Evolutionary conservation across 2,113 vertebrate genomes (phyloP).

Genomic region (Apteryx owenii): DNA sequence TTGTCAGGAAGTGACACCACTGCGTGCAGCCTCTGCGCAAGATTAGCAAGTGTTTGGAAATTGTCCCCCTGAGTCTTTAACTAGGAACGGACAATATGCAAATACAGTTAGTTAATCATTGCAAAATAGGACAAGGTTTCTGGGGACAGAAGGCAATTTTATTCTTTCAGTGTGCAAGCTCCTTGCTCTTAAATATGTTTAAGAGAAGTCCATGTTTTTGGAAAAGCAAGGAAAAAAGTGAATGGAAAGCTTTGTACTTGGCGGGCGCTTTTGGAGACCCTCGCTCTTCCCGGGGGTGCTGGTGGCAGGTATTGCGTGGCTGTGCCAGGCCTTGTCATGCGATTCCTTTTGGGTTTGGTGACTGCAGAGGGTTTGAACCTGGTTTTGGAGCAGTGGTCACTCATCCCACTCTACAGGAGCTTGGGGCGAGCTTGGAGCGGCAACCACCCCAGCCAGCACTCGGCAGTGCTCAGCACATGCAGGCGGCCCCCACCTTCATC

Average conservation of each 20-base stretch:
- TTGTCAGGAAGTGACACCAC: slow-evolving; percentile 27
- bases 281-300: rapidly evolving
- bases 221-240: neutral
- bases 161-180: neutral
- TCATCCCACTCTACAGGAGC: rapidly evolving
- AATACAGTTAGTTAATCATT: slow-evolving; percentile 21
- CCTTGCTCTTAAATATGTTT: neutral
- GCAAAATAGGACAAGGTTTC: slow-evolving; percentile 31
- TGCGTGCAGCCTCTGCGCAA: neutral
- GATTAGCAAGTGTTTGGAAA: slow-evolving; percentile 33
- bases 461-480: too few species aligned
- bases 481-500: too few species aligned
- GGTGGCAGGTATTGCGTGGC: rapidly evolving
- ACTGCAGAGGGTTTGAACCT: neutral
- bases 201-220: rapidly evolving
- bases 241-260: rapidly evolving
- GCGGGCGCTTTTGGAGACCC: neutral
- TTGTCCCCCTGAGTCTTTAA: slow-evolving; percentile 1
- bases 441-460: too few species aligned
- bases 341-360: neutral
- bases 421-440: neutral
- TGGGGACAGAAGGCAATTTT: slow-evolving; percentile 6
- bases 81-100: slow-evolving; percentile 29
- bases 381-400: neutral
- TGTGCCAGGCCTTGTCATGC: neutral